Evolutionary conservation across 2,113 vertebrate species (phyloP).

Genomic region (Eudyptes chrysolophus): DNA sequence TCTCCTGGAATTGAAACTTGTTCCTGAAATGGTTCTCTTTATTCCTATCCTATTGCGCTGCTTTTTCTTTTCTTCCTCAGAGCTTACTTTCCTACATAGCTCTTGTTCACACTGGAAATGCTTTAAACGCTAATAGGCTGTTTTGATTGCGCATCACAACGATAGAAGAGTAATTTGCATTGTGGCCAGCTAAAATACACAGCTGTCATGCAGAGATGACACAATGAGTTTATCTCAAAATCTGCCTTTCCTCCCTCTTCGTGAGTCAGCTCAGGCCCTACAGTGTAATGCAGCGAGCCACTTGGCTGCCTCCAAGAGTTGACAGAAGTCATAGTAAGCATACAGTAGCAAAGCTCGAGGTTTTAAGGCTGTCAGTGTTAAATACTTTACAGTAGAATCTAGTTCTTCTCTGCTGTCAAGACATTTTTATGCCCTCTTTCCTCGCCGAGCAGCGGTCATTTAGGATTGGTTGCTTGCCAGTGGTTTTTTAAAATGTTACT

Average conservation of each 20-base stretch:
- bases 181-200: background rate
- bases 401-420: background rate
- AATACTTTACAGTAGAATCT: background rate
- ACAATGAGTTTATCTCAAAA: background rate
- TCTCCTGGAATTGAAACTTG: background rate
- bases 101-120: background rate
- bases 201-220: background rate
- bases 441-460: accelerated
- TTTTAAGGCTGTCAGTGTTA: background rate
- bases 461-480: background rate
- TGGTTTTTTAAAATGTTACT: background rate
- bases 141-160: background rate
- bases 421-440: background rate
- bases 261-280: background rate
- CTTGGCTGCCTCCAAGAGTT: background rate
- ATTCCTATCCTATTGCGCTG: background rate
- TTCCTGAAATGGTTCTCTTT: background rate
- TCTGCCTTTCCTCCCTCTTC: background rate
- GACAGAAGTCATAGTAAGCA: background rate
- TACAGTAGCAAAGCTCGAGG: background rate
- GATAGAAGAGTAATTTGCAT: background rate
- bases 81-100: background rate
- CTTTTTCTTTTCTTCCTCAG: background rate
- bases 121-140: background rate
- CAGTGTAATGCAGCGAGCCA: background rate